phyloP scores from a whole-genome alignment of 2,888 invertebrate species.

The Eupithecia abbreviata region DNA sequence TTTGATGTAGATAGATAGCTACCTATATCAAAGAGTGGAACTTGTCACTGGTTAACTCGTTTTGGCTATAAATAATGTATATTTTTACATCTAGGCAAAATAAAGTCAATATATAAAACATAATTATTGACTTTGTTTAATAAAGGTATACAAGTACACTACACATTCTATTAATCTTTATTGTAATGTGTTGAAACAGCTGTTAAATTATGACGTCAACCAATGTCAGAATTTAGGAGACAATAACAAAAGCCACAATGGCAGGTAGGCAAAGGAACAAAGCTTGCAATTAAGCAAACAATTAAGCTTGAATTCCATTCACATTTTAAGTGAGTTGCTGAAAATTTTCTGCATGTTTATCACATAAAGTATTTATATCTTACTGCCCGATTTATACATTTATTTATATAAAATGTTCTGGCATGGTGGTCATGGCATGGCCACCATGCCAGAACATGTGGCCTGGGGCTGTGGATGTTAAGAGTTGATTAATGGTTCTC shows the following conservation, averaged over 20 bases:
- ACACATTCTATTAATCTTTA: not conserved
- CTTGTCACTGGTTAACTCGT: not conserved
- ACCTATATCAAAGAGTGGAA: too few species aligned
- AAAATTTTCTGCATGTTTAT: not conserved
- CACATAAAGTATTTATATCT: not conserved
- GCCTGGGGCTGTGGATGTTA: not conserved
- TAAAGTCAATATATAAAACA: not conserved
- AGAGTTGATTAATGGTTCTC: not conserved
- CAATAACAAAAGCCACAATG: not conserved
- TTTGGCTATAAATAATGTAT: not conserved
- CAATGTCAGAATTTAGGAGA: not conserved
- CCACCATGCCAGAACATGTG: too few species aligned
- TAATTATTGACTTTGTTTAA: not conserved
- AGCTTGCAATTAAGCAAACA: too few species aligned
- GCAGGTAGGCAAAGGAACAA: too few species aligned
- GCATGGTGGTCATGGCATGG: not conserved
- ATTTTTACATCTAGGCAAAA: not conserved
- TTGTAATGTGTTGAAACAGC: not conserved
- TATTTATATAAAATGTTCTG: not conserved
- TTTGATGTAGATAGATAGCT: too few species aligned
- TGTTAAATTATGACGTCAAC: not conserved
- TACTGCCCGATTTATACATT: not conserved
- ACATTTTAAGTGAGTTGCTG: too few species aligned
- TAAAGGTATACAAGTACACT: not conserved
- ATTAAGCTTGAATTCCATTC: too few species aligned